These are phyloP conservation scores for Euwallacea fornicatus DNA, from an alignment of 1,140 invertebrate genomes.

Conservation along the genomic window DNA sequence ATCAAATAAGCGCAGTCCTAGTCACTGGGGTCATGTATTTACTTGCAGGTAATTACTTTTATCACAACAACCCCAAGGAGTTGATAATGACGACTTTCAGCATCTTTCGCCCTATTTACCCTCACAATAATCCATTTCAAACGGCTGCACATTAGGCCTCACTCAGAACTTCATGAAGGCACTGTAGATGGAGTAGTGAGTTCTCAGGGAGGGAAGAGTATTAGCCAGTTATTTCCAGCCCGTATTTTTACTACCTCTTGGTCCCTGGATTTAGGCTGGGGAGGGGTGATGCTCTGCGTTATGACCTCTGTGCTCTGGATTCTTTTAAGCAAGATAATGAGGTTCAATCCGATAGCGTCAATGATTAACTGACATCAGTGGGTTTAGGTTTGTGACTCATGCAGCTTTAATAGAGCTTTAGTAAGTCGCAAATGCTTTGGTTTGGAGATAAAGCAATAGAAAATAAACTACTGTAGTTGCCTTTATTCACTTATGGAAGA, in stretches of 20 bases:
- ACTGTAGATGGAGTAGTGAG: slow-evolving; percentile 70
- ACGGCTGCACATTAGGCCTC: slow-evolving; percentile 68
- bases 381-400: slow-evolving; percentile 24
- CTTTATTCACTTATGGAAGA: too few relatives aligned
- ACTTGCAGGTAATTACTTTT: slow-evolving; percentile 67
- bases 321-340: slow-evolving; percentile 84
- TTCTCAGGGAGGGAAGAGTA: slow-evolving; percentile 55
- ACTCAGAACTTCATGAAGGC: slow-evolving; percentile 58
- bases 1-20: slow-evolving; percentile 86
- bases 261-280: slow-evolving; percentile 82
- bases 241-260: slow-evolving; percentile 77
- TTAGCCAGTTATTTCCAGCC: slow-evolving; percentile 54
- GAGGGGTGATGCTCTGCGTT: slow-evolving; percentile 74
- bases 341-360: slow-evolving; percentile 78
- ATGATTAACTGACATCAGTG: slow-evolving; percentile 62
- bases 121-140: slow-evolving; percentile 90
- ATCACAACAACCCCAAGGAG: neutral
- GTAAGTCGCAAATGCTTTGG: too few relatives aligned
- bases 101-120: slow-evolving; percentile 84
- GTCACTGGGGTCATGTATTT: slow-evolving; percentile 91
- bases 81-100: slow-evolving; percentile 58
- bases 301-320: slow-evolving; percentile 83
- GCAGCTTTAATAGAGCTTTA: too few relatives aligned
- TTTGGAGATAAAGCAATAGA: too few relatives aligned
- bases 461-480: too few relatives aligned